These are phyloP conservation scores for Rhyacophila evoluta DNA, from an alignment of 2,888 invertebrate species.

Conservation along the genomic window DNA sequence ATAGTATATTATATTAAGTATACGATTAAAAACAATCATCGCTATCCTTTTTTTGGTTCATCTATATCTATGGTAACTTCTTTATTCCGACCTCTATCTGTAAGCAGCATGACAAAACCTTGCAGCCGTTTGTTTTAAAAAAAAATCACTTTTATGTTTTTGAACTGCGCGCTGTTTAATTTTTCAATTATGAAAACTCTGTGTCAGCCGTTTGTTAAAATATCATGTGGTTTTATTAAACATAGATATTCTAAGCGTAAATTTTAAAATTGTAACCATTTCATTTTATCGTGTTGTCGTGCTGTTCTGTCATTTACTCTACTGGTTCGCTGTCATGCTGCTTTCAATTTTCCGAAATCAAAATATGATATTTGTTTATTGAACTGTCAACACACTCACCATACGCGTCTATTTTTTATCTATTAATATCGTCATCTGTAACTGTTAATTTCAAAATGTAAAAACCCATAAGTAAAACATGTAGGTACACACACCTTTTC, in stretches of 20 bases:
- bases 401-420: too few species aligned
- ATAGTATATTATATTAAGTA: too few species aligned
- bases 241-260: not conserved
- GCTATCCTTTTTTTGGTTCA: not conserved
- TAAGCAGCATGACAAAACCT: conserved; percentile 1
- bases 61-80: not conserved
- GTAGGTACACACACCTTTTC: too few species aligned
- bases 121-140: not conserved
- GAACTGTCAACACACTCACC: too few species aligned
- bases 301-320: not conserved
- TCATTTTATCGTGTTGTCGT: not conserved
- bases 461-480: too few species aligned
- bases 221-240: conserved; percentile 6
- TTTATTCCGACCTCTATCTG: not conserved
- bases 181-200: not conserved
- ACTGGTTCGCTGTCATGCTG: not conserved
- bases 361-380: too few species aligned
- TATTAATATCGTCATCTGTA: too few species aligned
- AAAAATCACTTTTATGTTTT: not conserved
- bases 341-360: too few species aligned
- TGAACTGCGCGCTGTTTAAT: not conserved
- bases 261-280: not conserved
- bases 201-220: not conserved
- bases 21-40: not conserved
- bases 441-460: too few species aligned